Evolutionary conservation across 2,888 invertebrate genomes (phyloP), one percentile per base, ranked within the genome.

Genomic region (Melangyna quadrimaculata): DNA sequence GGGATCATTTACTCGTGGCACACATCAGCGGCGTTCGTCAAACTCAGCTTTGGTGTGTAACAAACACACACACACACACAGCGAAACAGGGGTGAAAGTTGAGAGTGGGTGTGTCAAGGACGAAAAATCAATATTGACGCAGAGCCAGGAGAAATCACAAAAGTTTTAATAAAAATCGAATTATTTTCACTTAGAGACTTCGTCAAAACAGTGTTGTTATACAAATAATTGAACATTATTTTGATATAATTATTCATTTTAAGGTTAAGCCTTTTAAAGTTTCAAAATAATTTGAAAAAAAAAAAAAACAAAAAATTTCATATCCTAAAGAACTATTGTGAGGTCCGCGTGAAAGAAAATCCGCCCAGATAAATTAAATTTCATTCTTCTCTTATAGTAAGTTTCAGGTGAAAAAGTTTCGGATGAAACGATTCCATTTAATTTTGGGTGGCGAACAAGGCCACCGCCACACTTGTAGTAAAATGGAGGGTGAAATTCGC

Each of bases 151-250:
- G 73, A 86, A 80, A 77, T 81, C 77, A 69, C 70, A 61, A 72
- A 81, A 81, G 73, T 77, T 86, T 86, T 70, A 80, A 78, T 86
- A 81, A 86, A 48, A 84, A 86, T 70, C 63, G 43, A 78, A 86
- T 77, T 77, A 86, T 81, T 86, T 86, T 57, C 77, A 72, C 71
- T 78, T 67, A 71, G 57, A 74, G 57, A 79, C 65, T 59, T 83
- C 72, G 71, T 67, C 61, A 53, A 61, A 72, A 19, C 51, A 67
- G 67, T 1, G 48, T 51, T 51, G 67, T 67, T 67, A 67, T 51
- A 67, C 1, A 14, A 35, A 37, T 6, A 35, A n/a, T 37, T 37
- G 2, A 14, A 37, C 2, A 37, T 37, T 37, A 9, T 2, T 35
- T 2, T 35, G 5, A 1, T 35, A 35, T 10, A 8, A 27, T 27